Evolutionary conservation across 2,888 invertebrate species (phyloP).

Genomic region (Sarcophaga variegata): DNA sequence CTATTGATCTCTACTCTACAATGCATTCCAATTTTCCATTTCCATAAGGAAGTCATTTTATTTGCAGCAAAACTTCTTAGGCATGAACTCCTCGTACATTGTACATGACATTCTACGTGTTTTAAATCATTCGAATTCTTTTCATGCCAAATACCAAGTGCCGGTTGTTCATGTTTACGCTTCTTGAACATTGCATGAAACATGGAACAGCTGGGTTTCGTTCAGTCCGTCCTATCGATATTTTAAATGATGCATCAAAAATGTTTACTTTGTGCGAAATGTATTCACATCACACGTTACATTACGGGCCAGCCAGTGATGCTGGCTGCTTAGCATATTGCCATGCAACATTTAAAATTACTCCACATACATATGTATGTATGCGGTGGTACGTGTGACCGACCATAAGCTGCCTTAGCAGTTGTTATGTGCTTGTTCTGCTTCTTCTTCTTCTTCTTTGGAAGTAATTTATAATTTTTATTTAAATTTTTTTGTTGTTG

Average conservation of each 20-base stretch:
- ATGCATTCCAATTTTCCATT: too few species aligned
- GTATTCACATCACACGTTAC: conserved; percentile 22
- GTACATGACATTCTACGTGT: background rate
- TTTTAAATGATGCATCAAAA: conserved; percentile 44
- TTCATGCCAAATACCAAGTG: conserved; percentile 32
- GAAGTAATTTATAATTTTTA: conserved; percentile 51
- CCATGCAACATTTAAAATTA: background rate
- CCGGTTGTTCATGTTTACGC: conserved; percentile 43
- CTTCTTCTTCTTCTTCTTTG: conserved; percentile 19
- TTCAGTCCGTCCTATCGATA: conserved; percentile 38
- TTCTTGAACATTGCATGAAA: conserved; percentile 19
- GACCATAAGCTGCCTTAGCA: background rate
- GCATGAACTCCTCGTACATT: too few species aligned
- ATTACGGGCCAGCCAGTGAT: background rate
- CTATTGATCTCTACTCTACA: too few species aligned
- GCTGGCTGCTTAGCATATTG: conserved; percentile 37
- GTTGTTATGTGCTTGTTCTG: background rate
- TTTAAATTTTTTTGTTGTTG: background rate
- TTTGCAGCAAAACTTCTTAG: too few species aligned
- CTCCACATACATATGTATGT: background rate
- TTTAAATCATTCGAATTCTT: background rate
- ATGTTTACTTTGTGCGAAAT: conserved; percentile 15
- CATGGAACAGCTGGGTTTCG: conserved; percentile 57
- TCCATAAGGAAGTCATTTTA: too few species aligned
- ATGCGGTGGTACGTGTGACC: conserved; percentile 10